Evolutionary conservation across 2,888 invertebrate genomes (phyloP).

Genomic region (Ichneumoninae sp.): DNA sequence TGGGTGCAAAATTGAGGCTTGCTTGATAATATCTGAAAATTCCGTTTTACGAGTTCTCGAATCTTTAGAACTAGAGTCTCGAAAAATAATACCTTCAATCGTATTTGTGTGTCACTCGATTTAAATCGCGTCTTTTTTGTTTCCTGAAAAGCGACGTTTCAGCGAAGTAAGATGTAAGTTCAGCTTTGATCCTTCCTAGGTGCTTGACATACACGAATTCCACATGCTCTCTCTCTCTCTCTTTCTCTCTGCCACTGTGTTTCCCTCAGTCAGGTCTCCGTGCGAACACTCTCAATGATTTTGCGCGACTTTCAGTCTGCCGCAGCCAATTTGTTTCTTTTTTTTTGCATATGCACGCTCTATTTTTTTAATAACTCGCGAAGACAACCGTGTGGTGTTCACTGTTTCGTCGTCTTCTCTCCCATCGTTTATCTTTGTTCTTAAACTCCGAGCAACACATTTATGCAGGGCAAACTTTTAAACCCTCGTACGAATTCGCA

Average conservation of each 20-base stretch:
- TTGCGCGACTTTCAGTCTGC: conserved; percentile 22
- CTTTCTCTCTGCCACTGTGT: conserved; percentile 53
- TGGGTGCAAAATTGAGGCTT: conserved; percentile 44
- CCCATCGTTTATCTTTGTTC: conserved; percentile 27
- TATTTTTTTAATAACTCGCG: conserved; percentile 10
- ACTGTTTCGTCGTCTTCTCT: conserved; percentile 34
- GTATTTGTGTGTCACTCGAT: conserved; percentile 51
- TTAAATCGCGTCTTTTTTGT: conserved; percentile 51
- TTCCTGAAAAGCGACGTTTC: conserved; percentile 30
- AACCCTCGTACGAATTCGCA: conserved; percentile 18
- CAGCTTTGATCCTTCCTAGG: conserved; percentile 59
- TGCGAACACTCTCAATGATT: conserved; percentile 20
- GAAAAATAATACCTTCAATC: conserved; percentile 40
- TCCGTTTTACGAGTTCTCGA: conserved; percentile 55
- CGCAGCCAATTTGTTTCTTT: conserved; percentile 33
- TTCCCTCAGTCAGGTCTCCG: conserved; percentile 41
- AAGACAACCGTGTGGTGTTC: conserved; percentile 28
- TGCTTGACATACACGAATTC: conserved; percentile 59
- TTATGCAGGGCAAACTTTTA: not conserved
- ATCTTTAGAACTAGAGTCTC: conserved; percentile 57
- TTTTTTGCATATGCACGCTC: not conserved
- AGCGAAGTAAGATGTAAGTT: conserved; percentile 52
- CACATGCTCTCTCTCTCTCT: conserved; percentile 57
- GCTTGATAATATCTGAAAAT: conserved; percentile 35
- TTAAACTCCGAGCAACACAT: conserved; percentile 11